Percentiles rank a stretch among this genome's conserved stretches.
These are phyloP conservation scores for Leuciscus idus DNA, from an alignment of 2,113 vertebrate species.

Conservation along the genomic window DNA sequence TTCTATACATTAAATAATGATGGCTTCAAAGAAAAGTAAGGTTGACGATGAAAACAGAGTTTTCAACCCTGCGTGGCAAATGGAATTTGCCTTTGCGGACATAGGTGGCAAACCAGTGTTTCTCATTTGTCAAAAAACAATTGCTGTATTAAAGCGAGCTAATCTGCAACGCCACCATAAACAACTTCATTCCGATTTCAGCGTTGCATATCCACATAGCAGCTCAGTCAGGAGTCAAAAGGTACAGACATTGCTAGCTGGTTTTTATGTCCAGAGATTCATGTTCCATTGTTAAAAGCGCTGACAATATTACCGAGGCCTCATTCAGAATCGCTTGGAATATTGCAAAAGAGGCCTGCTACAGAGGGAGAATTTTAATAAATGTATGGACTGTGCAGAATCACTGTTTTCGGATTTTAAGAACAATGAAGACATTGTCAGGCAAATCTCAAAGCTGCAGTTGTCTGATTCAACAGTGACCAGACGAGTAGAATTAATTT, in stretches of 20 bases:
- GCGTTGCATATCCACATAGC: too few species aligned
- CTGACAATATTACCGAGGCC: background rate
- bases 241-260: background rate
- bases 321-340: conserved; percentile 5
- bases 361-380: conserved; percentile 16
- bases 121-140: too few species aligned
- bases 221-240: background rate
- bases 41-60: too few species aligned
- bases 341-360: conserved; percentile 13
- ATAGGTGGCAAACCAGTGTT: too few species aligned
- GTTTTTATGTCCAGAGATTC: background rate
- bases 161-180: too few species aligned
- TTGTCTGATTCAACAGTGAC: background rate
- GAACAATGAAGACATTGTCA: background rate
- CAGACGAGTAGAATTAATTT: background rate
- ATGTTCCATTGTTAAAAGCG: background rate
- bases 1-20: too few species aligned
- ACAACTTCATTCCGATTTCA: too few species aligned
- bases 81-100: too few species aligned
- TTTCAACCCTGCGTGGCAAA: too few species aligned
- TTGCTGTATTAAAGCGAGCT: too few species aligned
- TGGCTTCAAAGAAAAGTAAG: too few species aligned
- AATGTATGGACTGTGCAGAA: background rate
- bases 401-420: background rate
- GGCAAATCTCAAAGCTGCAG: conserved; percentile 1